Evolutionary conservation across 2,888 invertebrate genomes (phyloP).

Genomic region (Caenorhabditis japonica): DNA sequence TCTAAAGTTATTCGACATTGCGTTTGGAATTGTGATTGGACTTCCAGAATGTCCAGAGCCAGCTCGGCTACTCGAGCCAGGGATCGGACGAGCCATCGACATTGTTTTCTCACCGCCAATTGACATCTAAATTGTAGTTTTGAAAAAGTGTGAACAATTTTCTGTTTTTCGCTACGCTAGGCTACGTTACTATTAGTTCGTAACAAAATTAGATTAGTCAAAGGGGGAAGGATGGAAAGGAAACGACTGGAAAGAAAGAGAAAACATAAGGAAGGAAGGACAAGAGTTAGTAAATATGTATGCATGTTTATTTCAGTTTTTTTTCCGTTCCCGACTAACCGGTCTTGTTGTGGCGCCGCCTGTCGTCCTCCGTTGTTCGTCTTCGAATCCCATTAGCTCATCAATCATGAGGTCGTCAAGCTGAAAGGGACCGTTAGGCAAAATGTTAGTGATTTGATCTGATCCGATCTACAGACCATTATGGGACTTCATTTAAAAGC

Average conservation of each 20-base stretch:
- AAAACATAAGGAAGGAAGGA: conserved; percentile 3
- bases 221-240: too few relatives aligned
- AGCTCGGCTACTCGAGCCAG: conserved; percentile 54
- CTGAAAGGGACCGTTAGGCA: conserved; percentile 27
- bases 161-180: too few relatives aligned
- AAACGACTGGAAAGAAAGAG: conserved; percentile 1
- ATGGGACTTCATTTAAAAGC: conserved; percentile 16
- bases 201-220: too few relatives aligned
- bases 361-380: conserved; percentile 19
- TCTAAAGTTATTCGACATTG: conserved; percentile 53
- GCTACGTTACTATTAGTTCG: too few relatives aligned
- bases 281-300: conserved; percentile 18
- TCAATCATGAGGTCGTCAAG: conserved; percentile 77
- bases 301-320: too few relatives aligned
- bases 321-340: too few relatives aligned
- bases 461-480: too few relatives aligned
- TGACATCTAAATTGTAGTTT: conserved; percentile 65
- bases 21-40: conserved; percentile 63
- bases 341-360: conserved; percentile 29
- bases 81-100: conserved; percentile 64
- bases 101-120: conserved; percentile 64
- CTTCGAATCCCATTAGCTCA: conserved; percentile 69
- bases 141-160: not conserved
- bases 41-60: conserved; percentile 71
- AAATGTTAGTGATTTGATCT: not conserved